Base-by-base conservation (phyloP, 2,797 vertebrate species). In the Myotis vivesi region DNA sequence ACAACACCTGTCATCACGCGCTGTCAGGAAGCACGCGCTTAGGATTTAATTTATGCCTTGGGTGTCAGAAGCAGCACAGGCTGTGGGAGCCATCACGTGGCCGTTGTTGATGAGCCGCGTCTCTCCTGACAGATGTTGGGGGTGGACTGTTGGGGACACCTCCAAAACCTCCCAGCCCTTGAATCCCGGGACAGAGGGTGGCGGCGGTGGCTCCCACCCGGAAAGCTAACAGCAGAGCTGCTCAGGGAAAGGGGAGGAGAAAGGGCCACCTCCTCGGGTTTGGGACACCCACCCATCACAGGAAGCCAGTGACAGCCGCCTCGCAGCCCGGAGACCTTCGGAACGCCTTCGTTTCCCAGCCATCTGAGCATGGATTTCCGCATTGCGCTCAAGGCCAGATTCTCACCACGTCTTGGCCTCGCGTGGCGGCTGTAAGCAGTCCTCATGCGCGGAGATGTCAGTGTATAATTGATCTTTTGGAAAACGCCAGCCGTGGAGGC, bases 1-100 rank as follows among this genome's bases (percentile, higher is more conserved):
- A 97, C 97, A 98, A 97, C 98, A 98, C 97, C 98, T 98, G 98
- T 98, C 98, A 98, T 98, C 98, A 94, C 97, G 96, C 96, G 97
- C 98, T 97, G 97, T 98, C 97, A 98, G 94, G 80, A 94, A 94
- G 94, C 68, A 55, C 95, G 98, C 88, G 62, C 96, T 95, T 95
- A 96, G 84, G 95, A 97, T 98, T 98, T 98, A 98, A 98, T 98
- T 98, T 98, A 98, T 98, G 98, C 97, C 94, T 97, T 1, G 38
- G 46, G 88, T 98, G 97, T 97, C 97, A 95, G 69, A 94, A 94
- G 89, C 88, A 87, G 95, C 92, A 23, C 94, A 96, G 97, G 77
- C 71, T 94, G 22, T 71, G 71, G 88, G 68, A 97, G 97, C 97
- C 95, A 95, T 97, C 97, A 94, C 66, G 46, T 5, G 81, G 96